phyloP scores from a whole-genome alignment of 2,888 invertebrate genomes.

The Chironomus tentans region DNA sequence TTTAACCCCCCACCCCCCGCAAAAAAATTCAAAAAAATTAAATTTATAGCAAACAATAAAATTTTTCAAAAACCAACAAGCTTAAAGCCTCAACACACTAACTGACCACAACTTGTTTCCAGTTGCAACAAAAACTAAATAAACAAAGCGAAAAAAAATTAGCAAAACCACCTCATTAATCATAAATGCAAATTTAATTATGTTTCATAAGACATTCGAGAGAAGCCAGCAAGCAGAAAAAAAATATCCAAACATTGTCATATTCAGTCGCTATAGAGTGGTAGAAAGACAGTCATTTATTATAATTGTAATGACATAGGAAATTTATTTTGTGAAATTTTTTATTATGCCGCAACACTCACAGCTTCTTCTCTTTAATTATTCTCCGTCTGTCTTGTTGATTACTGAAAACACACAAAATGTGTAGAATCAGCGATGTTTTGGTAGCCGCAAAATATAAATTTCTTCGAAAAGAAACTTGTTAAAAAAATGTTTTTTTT shows the following conservation, averaged over 20 bases:
- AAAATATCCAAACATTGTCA: no score
- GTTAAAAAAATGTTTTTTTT: background rate
- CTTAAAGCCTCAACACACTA: no score
- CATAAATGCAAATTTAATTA: slow-evolving; percentile 23
- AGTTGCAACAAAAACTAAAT: no score
- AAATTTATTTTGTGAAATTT: slow-evolving; percentile 3
- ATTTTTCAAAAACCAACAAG: no score
- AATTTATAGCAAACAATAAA: no score
- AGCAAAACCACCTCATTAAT: slow-evolving; percentile 12
- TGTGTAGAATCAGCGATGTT: background rate
- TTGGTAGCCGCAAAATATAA: slow-evolving; percentile 18
- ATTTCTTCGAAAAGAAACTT: background rate
- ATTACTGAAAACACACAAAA: slow-evolving; percentile 1
- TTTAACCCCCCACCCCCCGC: no score
- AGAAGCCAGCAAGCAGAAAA: background rate
- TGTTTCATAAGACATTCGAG: background rate
- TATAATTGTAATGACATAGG: slow-evolving; percentile 23
- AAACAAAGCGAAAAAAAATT: background rate
- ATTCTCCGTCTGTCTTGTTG: background rate
- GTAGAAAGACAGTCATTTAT: slow-evolving; percentile 14
- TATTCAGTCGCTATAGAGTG: background rate
- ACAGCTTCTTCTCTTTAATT: slow-evolving; percentile 21
- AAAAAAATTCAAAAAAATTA: no score
- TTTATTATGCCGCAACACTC: background rate
- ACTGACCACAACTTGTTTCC: no score